These are phyloP conservation scores for Delichon dasypus DNA, from an alignment of 2,797 vertebrate species.

Conservation along the genomic window DNA sequence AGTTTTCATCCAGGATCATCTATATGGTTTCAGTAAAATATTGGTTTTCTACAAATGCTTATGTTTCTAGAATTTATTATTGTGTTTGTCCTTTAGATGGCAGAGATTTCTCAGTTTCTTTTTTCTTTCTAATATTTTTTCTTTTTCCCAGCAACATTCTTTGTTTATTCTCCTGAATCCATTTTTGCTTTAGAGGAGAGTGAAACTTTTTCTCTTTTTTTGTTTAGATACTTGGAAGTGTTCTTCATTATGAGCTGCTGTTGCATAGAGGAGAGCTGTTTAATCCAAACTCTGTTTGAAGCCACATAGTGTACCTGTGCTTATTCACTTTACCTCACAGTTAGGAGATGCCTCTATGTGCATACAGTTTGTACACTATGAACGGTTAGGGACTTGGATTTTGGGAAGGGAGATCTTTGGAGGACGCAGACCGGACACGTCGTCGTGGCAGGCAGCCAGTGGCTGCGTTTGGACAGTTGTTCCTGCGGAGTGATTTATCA, in stretches of 20 bases:
- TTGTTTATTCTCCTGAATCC: background rate
- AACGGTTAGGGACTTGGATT: background rate
- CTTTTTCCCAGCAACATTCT: rapidly evolving
- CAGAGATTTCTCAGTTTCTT: background rate
- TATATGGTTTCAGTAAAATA: background rate
- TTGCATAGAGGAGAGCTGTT: background rate
- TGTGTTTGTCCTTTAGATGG: background rate
- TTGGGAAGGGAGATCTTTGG: background rate
- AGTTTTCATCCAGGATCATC: background rate
- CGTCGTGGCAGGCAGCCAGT: background rate
- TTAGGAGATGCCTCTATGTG: background rate
- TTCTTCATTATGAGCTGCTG: background rate
- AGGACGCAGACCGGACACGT: rapidly evolving
- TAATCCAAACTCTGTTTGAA: background rate
- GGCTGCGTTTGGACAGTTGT: slow-evolving; percentile 2
- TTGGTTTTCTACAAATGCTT: background rate
- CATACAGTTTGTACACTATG: rapidly evolving
- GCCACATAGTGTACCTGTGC: background rate
- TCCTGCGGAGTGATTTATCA: slow-evolving; percentile 24
- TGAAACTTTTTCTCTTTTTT: background rate
- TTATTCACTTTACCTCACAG: background rate
- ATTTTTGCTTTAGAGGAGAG: background rate
- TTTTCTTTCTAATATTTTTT: background rate
- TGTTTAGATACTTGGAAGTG: background rate
- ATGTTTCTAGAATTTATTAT: background rate